Conservation (phyloP, 2,797 vertebrate genomes). For the Poecilia velifera region DNA sequence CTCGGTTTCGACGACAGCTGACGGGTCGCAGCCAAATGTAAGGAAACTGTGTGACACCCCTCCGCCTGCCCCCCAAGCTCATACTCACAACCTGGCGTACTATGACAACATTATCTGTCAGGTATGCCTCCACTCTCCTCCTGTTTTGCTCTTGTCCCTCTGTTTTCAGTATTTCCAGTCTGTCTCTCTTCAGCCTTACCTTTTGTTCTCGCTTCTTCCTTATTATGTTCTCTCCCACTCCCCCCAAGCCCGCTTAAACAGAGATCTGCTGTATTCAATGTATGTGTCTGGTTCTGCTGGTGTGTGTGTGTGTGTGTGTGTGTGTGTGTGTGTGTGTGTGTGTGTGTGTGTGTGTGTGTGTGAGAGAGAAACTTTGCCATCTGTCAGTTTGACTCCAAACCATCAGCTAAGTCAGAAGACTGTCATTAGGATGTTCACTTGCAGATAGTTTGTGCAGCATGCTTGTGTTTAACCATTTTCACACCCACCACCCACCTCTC, state of each 20-base stretch:
- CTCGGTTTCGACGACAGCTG: slow-evolving; percentile 95
- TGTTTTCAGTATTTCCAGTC: slow-evolving; percentile 1
- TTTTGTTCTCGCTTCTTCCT: slow-evolving; percentile 7
- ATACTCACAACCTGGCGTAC: slow-evolving; percentile 87
- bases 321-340: slow-evolving; percentile 6
- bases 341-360: slow-evolving; percentile 14
- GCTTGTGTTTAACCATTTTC: slow-evolving; percentile 59
- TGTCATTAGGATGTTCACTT: slow-evolving; percentile 5
- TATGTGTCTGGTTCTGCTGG: neutral
- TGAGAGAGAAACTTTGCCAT: neutral
- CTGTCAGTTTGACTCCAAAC: neutral
- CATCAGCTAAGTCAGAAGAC: neutral
- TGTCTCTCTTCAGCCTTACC: neutral
- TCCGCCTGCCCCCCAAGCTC: slow-evolving; percentile 82
- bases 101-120: slow-evolving; percentile 92
- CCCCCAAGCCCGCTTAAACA: slow-evolving; percentile 15
- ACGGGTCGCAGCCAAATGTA: slow-evolving; percentile 98
- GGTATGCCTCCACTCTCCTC: slow-evolving; percentile 80
- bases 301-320: slow-evolving; percentile 6
- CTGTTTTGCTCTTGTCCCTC: slow-evolving; percentile 35
- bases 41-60: slow-evolving; percentile 86
- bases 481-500: slow-evolving; percentile 57
- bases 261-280: slow-evolving; percentile 7
- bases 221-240: slow-evolving; percentile 17
- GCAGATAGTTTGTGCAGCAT: slow-evolving; percentile 34